Conservation (phyloP, 2,113 vertebrate genomes). For the Alethe castanea region DNA sequence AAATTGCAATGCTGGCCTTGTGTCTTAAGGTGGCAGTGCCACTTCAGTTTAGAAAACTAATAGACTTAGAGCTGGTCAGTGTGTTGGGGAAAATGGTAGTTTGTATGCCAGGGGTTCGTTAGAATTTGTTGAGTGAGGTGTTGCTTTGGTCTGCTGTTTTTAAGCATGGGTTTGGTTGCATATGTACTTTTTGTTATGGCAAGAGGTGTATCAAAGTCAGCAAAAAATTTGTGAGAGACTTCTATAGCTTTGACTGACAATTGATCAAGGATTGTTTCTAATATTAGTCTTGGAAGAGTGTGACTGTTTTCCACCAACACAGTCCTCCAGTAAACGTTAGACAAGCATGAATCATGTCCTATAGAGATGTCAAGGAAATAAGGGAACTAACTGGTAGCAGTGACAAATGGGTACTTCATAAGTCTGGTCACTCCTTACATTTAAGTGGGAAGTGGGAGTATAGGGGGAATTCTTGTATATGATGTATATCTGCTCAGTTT, state of each 20-base stretch:
- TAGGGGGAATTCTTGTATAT: background rate
- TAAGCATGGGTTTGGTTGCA: background rate
- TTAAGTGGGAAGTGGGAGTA: background rate
- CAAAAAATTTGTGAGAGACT: background rate
- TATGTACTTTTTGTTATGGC: background rate
- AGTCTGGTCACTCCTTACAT: background rate
- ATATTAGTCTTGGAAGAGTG: background rate
- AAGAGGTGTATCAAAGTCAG: background rate
- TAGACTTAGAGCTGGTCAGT: background rate
- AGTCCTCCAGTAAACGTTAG: background rate
- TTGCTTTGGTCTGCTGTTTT: background rate
- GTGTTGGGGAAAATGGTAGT: background rate
- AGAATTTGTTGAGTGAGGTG: background rate
- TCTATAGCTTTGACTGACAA: background rate
- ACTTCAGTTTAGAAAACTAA: conserved; percentile 3
- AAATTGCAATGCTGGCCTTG: conserved; percentile 20
- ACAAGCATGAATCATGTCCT: background rate
- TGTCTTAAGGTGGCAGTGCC: conserved; percentile 54
- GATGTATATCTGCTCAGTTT: background rate
- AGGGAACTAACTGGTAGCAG: background rate
- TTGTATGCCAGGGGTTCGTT: background rate
- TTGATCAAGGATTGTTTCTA: background rate
- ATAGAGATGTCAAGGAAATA: background rate
- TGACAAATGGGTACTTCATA: background rate
- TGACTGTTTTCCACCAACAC: background rate